A percentile compares a stretch with the other conserved stretches of the same genome.
phyloP scores from a whole-genome alignment of 2,888 invertebrate genomes.

The Athalia cordata region DNA sequence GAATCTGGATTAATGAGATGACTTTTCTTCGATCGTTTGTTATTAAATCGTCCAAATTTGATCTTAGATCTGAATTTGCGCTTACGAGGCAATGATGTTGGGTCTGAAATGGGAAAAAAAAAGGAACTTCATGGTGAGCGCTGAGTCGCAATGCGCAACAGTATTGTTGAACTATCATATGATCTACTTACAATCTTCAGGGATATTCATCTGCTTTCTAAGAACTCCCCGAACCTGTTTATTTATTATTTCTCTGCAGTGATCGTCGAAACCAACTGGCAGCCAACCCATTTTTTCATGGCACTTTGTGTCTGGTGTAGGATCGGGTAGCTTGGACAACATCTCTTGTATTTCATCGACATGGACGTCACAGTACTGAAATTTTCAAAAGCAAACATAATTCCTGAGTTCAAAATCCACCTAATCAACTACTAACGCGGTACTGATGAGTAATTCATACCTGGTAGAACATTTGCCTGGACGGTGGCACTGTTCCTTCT shows the following conservation, averaged over 20 bases:
- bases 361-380: conserved; percentile 86
- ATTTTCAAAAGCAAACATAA: conserved; percentile 48
- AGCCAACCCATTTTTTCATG: conserved; percentile 88
- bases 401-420: not conserved
- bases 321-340: conserved; percentile 79
- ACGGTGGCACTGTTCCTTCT: conserved; percentile 85
- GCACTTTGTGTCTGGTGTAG: conserved; percentile 78
- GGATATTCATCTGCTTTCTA: conserved; percentile 69
- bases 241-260: conserved; percentile 84
- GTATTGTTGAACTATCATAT: not conserved
- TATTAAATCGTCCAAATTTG: conserved; percentile 40
- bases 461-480: conserved; percentile 93
- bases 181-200: conserved; percentile 67
- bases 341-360: conserved; percentile 87
- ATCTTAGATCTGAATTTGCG: conserved; percentile 50
- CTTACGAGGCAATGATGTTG: conserved; percentile 65
- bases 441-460: conserved; percentile 71
- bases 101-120: conserved; percentile 59
- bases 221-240: conserved; percentile 77
- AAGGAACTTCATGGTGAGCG: no score
- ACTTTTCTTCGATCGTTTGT: conserved; percentile 44
- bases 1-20: conserved; percentile 43
- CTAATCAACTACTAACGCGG: not conserved
- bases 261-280: conserved; percentile 81
- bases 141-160: not conserved